phyloP scores from a whole-genome alignment of 2,113 vertebrate genomes.

The Pelvicachromis taeniatus region DNA sequence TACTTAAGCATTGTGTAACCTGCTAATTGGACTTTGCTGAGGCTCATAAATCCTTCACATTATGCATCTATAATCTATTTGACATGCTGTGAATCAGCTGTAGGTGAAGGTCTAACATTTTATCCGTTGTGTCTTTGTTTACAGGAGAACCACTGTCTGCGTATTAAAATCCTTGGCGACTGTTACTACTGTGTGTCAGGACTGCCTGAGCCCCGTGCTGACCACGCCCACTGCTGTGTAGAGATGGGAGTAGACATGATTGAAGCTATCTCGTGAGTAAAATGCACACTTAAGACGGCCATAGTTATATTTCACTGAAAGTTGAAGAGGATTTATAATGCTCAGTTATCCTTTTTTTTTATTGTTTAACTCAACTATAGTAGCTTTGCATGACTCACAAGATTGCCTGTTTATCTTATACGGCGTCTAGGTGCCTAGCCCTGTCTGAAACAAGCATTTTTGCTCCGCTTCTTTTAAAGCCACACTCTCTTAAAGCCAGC shows the following conservation, averaged over 20 bases:
- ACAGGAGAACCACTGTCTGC: conserved; percentile 94
- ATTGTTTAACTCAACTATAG: not conserved
- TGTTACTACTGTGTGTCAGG: conserved; percentile 98
- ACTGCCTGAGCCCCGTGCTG: conserved; percentile 86
- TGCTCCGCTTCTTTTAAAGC: not conserved
- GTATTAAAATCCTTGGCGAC: conserved; percentile 96
- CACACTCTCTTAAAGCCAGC: not conserved
- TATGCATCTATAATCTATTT: not conserved
- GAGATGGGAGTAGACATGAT: conserved; percentile 99
- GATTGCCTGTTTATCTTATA: not conserved
- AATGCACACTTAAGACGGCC: not conserved
- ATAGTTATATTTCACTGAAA: not conserved
- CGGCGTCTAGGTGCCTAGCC: not conserved
- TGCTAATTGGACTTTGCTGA: not conserved
- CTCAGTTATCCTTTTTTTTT: not conserved
- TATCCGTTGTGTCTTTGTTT: not conserved
- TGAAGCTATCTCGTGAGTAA: conserved; percentile 93
- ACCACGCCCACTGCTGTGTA: conserved; percentile 96
- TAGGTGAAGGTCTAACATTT: not conserved
- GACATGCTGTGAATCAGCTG: not conserved
- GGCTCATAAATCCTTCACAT: conserved; percentile 16
- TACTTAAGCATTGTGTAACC: conserved; percentile 17
- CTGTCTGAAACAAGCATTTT: accelerated
- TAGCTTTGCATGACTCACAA: not conserved
- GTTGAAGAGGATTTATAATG: not conserved